Percentiles rank a stretch among this genome's conserved stretches.
These are phyloP conservation scores for Pluvialis apricaria DNA, from an alignment of 2,113 vertebrate species.

Conservation along the genomic window DNA sequence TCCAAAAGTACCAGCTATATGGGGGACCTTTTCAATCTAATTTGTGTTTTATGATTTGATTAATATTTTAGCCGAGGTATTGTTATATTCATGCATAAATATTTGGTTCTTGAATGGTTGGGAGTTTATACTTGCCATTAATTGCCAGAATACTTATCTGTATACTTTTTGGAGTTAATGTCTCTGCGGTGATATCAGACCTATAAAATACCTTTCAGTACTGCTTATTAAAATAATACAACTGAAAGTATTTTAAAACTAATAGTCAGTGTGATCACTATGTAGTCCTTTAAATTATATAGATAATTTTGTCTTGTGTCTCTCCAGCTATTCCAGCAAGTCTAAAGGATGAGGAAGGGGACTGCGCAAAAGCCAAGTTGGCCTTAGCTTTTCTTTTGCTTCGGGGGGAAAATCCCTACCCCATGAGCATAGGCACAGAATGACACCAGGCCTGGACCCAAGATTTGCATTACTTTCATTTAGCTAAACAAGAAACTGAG, in stretches of 20 bases:
- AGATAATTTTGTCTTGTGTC: background rate
- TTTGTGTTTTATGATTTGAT: background rate
- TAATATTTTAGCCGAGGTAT: background rate
- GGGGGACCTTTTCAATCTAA: background rate
- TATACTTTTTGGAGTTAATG: background rate
- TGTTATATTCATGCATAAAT: background rate
- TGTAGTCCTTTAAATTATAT: background rate
- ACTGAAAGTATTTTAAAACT: background rate
- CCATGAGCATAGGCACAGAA: background rate
- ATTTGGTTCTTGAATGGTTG: background rate
- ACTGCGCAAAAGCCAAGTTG: background rate
- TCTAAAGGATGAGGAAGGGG: background rate
- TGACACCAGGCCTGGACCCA: background rate
- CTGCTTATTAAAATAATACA: background rate
- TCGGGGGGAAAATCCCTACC: background rate
- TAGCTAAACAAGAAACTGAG: background rate
- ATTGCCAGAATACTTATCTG: background rate
- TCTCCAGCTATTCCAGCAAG: background rate
- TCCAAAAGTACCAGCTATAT: background rate
- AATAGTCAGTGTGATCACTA: background rate
- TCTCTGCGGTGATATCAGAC: background rate
- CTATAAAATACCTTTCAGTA: background rate
- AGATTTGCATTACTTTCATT: background rate
- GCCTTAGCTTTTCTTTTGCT: background rate
- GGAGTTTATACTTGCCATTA: background rate